phyloP scores from a whole-genome alignment of 1,140 invertebrate genomes.

The Sminthurinus signatus region DNA sequence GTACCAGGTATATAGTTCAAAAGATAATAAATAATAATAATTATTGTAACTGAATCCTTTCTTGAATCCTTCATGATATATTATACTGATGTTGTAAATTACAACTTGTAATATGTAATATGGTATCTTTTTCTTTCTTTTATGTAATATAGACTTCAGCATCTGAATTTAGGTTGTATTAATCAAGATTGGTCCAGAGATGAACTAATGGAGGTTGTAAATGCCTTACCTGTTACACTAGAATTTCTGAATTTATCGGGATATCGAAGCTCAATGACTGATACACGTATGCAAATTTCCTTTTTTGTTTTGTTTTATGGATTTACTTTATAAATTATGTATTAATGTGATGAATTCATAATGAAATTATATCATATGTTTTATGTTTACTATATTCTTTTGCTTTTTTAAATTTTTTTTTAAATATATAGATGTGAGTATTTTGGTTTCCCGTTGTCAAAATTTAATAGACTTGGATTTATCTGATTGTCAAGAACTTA shows the following conservation, averaged over 20 bases:
- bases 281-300: conserved; percentile 2
- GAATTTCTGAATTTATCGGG: conserved; percentile 29
- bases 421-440: conserved; percentile 14
- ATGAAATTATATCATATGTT: no score
- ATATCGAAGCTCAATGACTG: neutral
- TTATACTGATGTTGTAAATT: no score
- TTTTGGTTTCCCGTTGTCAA: neutral
- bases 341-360: no score
- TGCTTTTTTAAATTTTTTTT: neutral
- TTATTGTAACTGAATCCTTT: no score
- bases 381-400: neutral
- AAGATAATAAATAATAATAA: no score
- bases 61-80: no score
- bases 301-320: neutral
- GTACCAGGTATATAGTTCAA: conserved; percentile 12
- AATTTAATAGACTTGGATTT: conserved; percentile 27
- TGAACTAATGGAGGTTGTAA: conserved; percentile 19
- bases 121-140: no score
- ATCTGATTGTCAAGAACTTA: conserved; percentile 29
- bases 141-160: conserved; percentile 20
- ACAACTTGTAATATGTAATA: no score
- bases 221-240: conserved; percentile 4
- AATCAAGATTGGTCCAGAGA: conserved; percentile 16
- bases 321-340: neutral
- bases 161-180: conserved; percentile 29